A percentile compares a stretch with the other conserved stretches of the same genome.
phyloP scores from a whole-genome alignment of 1,140 invertebrate species.

The Achatina immaculata region DNA sequence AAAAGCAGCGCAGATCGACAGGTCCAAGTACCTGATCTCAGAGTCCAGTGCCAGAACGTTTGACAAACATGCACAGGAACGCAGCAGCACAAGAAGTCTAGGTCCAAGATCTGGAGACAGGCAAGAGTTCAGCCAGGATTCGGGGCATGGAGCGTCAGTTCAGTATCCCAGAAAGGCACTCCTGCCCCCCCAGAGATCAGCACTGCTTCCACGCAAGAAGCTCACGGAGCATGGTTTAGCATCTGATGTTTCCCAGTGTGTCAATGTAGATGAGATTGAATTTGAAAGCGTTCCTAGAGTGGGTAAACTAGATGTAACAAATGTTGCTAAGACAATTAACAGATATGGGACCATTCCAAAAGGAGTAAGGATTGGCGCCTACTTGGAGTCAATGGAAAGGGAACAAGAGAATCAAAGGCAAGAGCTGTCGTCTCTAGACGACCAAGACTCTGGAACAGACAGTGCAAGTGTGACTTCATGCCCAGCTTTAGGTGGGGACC shows the following conservation, averaged over 20 bases:
- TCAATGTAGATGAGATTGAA: slow-evolving; percentile 26
- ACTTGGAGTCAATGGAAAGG: slow-evolving; percentile 85
- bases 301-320: slow-evolving; percentile 89
- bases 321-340: slow-evolving; percentile 95
- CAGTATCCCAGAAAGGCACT: slow-evolving; percentile 63
- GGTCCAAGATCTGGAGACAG: slow-evolving; percentile 28
- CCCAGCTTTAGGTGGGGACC: slow-evolving; percentile 42
- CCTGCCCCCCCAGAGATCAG: slow-evolving; percentile 57
- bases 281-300: slow-evolving; percentile 38
- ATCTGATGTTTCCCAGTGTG: slow-evolving; percentile 24
- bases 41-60: slow-evolving; percentile 52
- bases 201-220: slow-evolving; percentile 51
- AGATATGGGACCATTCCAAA: slow-evolving; percentile 96
- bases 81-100: slow-evolving; percentile 53
- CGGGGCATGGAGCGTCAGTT: slow-evolving; percentile 46
- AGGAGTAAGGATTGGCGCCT: slow-evolving; percentile 93
- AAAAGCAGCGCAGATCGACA: slow-evolving; percentile 62
- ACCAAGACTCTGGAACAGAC: slow-evolving; percentile 63
- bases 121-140: slow-evolving; percentile 34
- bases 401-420: slow-evolving; percentile 47
- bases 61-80: slow-evolving; percentile 44
- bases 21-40: slow-evolving; percentile 64
- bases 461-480: slow-evolving; percentile 63
- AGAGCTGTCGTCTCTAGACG: slow-evolving; percentile 53
- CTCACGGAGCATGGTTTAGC: slow-evolving; percentile 36